These are phyloP conservation scores for Folsomia manolachei DNA, from an alignment of 2,888 invertebrate species.

Conservation along the genomic window DNA sequence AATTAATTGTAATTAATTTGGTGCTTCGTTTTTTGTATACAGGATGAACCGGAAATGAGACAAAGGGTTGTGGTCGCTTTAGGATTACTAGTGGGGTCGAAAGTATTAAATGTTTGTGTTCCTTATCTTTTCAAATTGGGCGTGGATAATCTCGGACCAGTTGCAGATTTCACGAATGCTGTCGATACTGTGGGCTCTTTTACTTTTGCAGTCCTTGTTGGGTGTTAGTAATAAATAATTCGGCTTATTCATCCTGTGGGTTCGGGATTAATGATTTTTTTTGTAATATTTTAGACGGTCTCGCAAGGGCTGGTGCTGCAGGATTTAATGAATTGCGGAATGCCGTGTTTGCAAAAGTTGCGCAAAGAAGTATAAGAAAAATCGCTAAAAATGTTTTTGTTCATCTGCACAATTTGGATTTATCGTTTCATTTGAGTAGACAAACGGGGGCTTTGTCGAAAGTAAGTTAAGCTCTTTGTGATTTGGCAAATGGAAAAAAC, in stretches of 20 bases:
- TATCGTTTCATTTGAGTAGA: slow-evolving; percentile 86
- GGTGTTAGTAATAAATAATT: slow-evolving; percentile 67
- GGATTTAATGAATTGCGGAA: slow-evolving; percentile 95
- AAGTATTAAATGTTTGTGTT: slow-evolving; percentile 84
- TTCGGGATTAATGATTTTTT: slow-evolving; percentile 20
- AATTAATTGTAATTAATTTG: background rate
- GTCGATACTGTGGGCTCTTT: slow-evolving; percentile 75
- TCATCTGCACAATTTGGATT: slow-evolving; percentile 91
- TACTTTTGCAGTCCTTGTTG: slow-evolving; percentile 75
- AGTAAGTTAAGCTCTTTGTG: slow-evolving; percentile 57
- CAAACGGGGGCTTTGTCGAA: slow-evolving; percentile 95
- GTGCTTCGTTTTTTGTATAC: background rate
- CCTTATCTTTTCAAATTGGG: slow-evolving; percentile 95
- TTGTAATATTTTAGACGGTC: slow-evolving; percentile 69
- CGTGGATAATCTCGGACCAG: slow-evolving; percentile 78
- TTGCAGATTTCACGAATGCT: slow-evolving; percentile 69
- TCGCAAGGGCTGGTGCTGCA: slow-evolving; percentile 84
- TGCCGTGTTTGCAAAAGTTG: slow-evolving; percentile 96
- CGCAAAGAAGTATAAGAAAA: slow-evolving; percentile 91
- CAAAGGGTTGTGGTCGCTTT: slow-evolving; percentile 80
- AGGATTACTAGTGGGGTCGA: slow-evolving; percentile 74
- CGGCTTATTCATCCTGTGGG: background rate
- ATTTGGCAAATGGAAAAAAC: slow-evolving; percentile 4
- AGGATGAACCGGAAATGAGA: slow-evolving; percentile 72
- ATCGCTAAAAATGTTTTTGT: slow-evolving; percentile 93